These are phyloP conservation scores for Spizaetus ornatus DNA, from an alignment of 2,113 vertebrate species.

Conservation along the genomic window DNA sequence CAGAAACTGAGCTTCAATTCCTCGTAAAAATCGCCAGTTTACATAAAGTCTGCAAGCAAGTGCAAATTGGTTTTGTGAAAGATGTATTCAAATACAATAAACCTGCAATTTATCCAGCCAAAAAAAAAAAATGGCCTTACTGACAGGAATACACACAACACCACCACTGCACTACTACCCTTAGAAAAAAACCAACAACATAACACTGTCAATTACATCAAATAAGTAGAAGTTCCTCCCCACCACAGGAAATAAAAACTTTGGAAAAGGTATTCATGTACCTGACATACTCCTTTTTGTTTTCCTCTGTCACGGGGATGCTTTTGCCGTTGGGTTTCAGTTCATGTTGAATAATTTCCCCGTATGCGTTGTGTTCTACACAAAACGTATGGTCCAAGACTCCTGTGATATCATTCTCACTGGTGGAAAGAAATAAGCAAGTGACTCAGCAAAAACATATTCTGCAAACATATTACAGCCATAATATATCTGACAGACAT, in stretches of 20 bases:
- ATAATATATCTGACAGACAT: not conserved
- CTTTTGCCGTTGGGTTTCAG: slow-evolving; percentile 98
- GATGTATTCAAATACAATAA: not conserved
- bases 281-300: slow-evolving; percentile 98
- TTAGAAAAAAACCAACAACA: not conserved
- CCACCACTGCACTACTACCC: not conserved
- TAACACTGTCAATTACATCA: too few relatives aligned
- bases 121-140: not conserved
- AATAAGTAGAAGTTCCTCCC: not conserved
- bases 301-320: slow-evolving; percentile 93
- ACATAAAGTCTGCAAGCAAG: slow-evolving; percentile 85
- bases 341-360: slow-evolving; percentile 98
- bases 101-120: not conserved
- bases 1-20: slow-evolving; percentile 97
- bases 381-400: slow-evolving; percentile 99
- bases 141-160: not conserved
- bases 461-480: not conserved
- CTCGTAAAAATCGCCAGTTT: slow-evolving; percentile 98
- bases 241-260: not conserved
- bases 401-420: slow-evolving; percentile 97
- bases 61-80: not conserved
- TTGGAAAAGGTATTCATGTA: not conserved
- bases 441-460: not conserved
- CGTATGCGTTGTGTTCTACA: slow-evolving; percentile 96
- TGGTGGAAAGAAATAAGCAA: slow-evolving; percentile 49